Percentiles rank a stretch among this genome's conserved stretches.
phyloP scores from a whole-genome alignment of 2,888 invertebrate species.

The Bursaphelenchus okinawaensis region DNA sequence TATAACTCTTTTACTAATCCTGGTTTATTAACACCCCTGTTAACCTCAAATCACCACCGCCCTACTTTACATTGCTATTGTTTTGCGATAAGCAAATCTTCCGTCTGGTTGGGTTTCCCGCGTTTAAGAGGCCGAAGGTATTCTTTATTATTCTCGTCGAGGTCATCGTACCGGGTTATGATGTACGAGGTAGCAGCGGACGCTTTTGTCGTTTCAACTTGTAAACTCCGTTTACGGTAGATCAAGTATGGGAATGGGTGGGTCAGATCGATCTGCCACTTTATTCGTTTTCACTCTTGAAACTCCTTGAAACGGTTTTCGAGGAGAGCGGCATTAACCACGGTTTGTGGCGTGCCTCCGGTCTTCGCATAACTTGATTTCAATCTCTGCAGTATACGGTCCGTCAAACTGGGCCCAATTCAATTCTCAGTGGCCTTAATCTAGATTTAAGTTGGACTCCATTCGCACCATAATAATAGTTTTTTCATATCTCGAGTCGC shows the following conservation, averaged over 20 bases:
- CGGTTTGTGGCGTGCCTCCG: not conserved
- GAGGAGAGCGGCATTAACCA: no score
- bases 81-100: no score
- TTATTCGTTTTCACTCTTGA: not conserved
- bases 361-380: not conserved
- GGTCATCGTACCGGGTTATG: not conserved
- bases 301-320: not conserved
- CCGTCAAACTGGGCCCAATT: not conserved
- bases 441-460: not conserved
- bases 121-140: not conserved
- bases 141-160: not conserved
- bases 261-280: not conserved
- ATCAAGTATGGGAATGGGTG: not conserved
- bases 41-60: no score
- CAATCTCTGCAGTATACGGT: not conserved
- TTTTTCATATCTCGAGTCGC: not conserved
- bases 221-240: not conserved
- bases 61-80: no score
- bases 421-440: not conserved
- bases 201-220: not conserved
- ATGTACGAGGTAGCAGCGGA: not conserved
- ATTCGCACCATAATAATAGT: not conserved
- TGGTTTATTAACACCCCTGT: no score
- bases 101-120: not conserved
- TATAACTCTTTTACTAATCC: no score